phyloP scores from a whole-genome alignment of 2,113 vertebrate genomes.

The Nematolebias whitei region DNA sequence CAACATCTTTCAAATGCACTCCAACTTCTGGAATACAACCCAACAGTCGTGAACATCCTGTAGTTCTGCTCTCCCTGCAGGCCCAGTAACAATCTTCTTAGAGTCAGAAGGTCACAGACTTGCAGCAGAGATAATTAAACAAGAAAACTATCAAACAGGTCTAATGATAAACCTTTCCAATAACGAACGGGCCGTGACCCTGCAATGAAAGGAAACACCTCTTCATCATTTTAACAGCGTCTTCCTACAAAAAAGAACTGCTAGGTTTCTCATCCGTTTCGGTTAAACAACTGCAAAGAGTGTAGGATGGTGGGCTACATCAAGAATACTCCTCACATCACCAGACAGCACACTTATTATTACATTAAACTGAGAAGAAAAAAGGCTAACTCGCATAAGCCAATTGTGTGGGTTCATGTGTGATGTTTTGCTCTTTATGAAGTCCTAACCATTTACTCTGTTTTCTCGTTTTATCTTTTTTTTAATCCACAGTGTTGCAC shows the following conservation, averaged over 20 bases:
- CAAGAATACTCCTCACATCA: not conserved
- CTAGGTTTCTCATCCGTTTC: conserved; percentile 10
- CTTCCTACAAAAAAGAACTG: not conserved
- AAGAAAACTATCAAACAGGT: conserved; percentile 22
- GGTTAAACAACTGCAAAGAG: conserved; percentile 6
- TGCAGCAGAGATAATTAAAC: conserved; percentile 17
- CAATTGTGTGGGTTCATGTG: not conserved
- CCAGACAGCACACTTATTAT: no score
- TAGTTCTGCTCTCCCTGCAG: no score
- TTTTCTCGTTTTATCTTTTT: not conserved
- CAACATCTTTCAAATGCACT: not conserved
- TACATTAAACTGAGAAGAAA: no score
- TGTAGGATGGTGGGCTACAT: not conserved
- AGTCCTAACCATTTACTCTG: not conserved
- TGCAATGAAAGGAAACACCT: not conserved
- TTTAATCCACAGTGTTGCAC: not conserved
- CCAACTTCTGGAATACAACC: no score
- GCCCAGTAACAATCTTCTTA: conserved; percentile 13
- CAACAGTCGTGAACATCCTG: no score
- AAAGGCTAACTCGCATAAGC: not conserved
- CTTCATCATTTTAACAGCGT: not conserved
- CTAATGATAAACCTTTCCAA: conserved; percentile 38
- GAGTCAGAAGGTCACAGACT: conserved; percentile 38
- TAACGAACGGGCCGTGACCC: conserved; percentile 18
- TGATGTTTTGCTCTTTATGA: not conserved